These are phyloP conservation scores for Chionis minor DNA, from an alignment of 2,113 vertebrate genomes.

Conservation along the genomic window DNA sequence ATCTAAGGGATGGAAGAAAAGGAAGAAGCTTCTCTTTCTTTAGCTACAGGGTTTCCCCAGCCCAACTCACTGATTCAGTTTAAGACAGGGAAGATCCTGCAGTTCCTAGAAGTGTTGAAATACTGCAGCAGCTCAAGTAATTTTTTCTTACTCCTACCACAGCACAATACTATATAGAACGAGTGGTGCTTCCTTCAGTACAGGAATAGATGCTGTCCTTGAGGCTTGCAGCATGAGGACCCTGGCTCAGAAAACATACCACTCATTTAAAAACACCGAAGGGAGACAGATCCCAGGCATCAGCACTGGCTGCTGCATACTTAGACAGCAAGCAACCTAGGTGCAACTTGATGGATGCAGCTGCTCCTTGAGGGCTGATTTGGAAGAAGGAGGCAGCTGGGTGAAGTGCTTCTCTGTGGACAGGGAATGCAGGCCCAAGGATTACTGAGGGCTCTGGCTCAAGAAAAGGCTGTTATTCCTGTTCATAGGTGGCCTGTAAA, in stretches of 20 bases:
- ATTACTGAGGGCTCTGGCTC: not conserved
- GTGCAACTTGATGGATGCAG: not conserved
- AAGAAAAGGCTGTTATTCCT: not conserved
- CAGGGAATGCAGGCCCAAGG: not conserved
- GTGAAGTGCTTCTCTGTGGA: not conserved
- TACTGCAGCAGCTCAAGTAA: not conserved
- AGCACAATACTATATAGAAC: not conserved
- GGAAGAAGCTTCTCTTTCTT: not conserved
- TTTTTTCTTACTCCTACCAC: not conserved
- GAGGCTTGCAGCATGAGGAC: not conserved
- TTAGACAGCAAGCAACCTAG: not conserved
- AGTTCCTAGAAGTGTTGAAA: not conserved
- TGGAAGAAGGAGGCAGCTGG: not conserved
- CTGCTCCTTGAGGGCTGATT: not conserved
- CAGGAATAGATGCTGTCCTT: not conserved
- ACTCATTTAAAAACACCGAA: not conserved
- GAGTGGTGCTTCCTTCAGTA: not conserved
- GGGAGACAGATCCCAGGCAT: not conserved
- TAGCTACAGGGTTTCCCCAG: not conserved
- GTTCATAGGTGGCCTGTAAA: constrained; percentile 85
- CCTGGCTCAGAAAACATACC: not conserved
- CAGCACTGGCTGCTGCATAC: not conserved
- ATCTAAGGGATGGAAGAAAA: not conserved
- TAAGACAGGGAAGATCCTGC: not conserved
- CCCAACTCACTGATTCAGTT: not conserved